Conservation (phyloP, 2,888 invertebrate genomes). For the Drosophila engyochracea region DNA sequence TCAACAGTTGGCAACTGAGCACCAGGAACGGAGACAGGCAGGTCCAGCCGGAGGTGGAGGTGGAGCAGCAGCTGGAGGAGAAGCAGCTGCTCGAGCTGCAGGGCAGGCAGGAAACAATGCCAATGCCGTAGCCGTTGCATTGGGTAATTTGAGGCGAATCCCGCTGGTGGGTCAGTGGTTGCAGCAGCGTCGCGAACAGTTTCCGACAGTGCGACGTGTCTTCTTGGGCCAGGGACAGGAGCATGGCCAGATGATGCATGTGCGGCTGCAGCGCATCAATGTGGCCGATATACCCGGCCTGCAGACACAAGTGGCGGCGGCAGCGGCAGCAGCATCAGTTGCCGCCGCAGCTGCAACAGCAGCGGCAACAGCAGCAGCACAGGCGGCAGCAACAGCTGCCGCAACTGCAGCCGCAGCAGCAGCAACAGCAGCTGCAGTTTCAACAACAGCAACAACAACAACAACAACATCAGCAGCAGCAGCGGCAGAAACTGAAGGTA, state of each 20-base stretch:
- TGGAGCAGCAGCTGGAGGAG: not conserved
- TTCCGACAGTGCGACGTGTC: constrained; percentile 77
- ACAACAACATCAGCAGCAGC: constrained; percentile 1
- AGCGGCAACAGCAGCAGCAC: constrained; percentile 19
- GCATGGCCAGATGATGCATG: constrained; percentile 67
- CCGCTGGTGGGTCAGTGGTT: constrained; percentile 76
- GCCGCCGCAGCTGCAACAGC: constrained; percentile 27
- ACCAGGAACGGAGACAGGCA: constrained; percentile 37
- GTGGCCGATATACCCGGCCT: constrained; percentile 83
- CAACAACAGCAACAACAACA: constrained; percentile 3
- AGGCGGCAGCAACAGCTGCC: constrained; percentile 17
- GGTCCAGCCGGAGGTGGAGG: not conserved
- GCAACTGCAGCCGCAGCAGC: constrained; percentile 1
- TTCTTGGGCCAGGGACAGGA: constrained; percentile 62
- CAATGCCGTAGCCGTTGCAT: constrained; percentile 60
- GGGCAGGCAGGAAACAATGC: constrained; percentile 30
- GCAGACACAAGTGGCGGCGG: constrained; percentile 35
- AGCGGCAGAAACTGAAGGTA: constrained; percentile 34
- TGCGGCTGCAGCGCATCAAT: constrained; percentile 83
- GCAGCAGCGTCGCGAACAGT: constrained; percentile 75
- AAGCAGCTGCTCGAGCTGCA: constrained; percentile 1
- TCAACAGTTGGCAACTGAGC: constrained; percentile 67
- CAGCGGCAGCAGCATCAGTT: constrained; percentile 37
- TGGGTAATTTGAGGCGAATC: constrained; percentile 77
- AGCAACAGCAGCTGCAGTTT: constrained; percentile 16